Evolutionary conservation across 2,113 vertebrate genomes (phyloP).

Genomic region (Pterocles orientalis): DNA sequence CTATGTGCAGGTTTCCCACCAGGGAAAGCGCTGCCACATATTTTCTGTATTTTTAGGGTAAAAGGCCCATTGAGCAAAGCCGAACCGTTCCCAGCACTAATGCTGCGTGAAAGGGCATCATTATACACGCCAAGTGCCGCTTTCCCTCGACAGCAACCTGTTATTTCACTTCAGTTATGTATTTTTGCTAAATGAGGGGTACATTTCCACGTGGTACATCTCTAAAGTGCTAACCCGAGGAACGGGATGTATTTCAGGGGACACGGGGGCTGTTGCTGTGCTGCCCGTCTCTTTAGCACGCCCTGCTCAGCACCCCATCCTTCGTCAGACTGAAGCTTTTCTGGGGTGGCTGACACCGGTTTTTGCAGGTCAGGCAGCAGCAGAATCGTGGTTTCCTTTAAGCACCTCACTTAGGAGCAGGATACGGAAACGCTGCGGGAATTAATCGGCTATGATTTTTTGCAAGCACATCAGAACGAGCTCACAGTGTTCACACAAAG

Average conservation of each 20-base stretch:
- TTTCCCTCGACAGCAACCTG: neutral
- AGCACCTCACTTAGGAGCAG: neutral
- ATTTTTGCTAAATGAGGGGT: neutral
- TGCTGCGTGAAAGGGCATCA: neutral
- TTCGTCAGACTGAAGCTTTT: fast-evolving
- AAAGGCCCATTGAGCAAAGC: neutral
- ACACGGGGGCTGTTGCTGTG: neutral
- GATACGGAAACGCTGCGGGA: neutral
- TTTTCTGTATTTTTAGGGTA: neutral
- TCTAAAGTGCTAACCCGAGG: neutral
- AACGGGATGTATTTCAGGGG: neutral
- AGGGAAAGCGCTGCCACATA: neutral
- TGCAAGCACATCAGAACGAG: neutral
- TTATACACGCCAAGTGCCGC: neutral
- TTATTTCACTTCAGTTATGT: neutral
- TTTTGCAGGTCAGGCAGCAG: neutral
- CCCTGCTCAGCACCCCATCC: neutral
- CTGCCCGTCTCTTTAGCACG: too few species aligned
- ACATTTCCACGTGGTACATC: fast-evolving
- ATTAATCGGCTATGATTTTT: fast-evolving
- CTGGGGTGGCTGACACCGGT: neutral
- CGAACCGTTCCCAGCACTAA: neutral
- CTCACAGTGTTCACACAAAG: neutral
- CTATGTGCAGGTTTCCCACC: neutral
- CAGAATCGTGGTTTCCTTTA: fast-evolving